Evolutionary conservation across 1,140 invertebrate species (phyloP).

Genomic region (Bombus difficillimus): DNA sequence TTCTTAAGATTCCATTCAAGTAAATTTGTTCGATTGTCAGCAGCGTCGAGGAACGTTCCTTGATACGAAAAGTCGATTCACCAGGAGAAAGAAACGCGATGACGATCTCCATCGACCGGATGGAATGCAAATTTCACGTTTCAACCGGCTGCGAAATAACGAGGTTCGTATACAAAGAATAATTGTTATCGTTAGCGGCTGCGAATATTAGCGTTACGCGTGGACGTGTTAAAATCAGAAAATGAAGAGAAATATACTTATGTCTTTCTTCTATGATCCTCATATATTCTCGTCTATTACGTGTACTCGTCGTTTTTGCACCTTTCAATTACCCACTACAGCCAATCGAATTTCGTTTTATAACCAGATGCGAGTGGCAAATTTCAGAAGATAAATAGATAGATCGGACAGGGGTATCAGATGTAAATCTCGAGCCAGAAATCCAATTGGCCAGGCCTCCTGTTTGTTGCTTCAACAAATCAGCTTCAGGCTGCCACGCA

Average conservation of each 20-base stretch:
- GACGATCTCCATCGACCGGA: background rate
- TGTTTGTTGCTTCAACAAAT: background rate
- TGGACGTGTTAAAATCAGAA: too few species aligned
- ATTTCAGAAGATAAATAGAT: background rate
- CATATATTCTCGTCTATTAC: too few species aligned
- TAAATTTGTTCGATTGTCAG: background rate
- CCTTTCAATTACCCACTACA: background rate
- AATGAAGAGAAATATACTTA: too few species aligned
- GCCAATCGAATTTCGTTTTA: background rate
- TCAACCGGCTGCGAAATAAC: background rate
- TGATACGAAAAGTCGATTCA: background rate
- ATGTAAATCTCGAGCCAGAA: background rate
- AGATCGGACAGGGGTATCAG: background rate
- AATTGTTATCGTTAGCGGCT: slow-evolving; percentile 8
- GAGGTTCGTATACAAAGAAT: slow-evolving; percentile 18
- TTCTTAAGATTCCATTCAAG: background rate
- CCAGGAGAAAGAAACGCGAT: background rate
- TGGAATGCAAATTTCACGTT: slow-evolving; percentile 11
- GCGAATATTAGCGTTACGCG: background rate
- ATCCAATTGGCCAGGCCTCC: background rate
- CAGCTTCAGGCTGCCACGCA: background rate
- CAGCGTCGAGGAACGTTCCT: too few species aligned
- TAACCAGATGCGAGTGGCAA: background rate
- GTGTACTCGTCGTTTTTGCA: background rate
- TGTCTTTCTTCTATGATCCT: too few species aligned